These are phyloP conservation scores for Thermophis baileyi DNA, from an alignment of 2,113 vertebrate genomes.

Conservation along the genomic window DNA sequence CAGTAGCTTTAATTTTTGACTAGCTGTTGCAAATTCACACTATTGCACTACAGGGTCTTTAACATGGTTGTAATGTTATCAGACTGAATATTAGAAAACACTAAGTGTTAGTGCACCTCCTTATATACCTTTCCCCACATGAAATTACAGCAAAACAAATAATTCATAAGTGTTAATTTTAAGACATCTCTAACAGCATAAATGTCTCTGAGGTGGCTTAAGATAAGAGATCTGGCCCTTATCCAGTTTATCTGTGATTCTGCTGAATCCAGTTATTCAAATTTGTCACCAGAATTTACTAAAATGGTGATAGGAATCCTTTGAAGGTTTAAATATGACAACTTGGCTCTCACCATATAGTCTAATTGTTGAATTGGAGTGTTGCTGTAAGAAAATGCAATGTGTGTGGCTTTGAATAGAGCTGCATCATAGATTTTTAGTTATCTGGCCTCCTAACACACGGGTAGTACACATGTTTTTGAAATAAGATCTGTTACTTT, in stretches of 20 bases:
- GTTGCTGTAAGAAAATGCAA: not conserved
- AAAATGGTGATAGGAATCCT: not conserved
- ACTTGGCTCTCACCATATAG: not conserved
- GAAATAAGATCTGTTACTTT: not conserved
- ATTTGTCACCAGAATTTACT: not conserved
- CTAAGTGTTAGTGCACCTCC: not conserved
- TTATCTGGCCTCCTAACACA: not conserved
- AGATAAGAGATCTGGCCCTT: not conserved
- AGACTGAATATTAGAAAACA: not conserved
- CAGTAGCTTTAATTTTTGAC: constrained; percentile 28
- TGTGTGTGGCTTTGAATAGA: not conserved
- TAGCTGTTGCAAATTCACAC: not conserved
- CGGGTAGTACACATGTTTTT: not conserved
- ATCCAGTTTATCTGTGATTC: not conserved
- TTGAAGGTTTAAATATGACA: not conserved
- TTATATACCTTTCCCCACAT: not conserved
- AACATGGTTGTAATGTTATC: not conserved
- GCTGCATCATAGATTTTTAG: not conserved
- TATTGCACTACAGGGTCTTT: not conserved
- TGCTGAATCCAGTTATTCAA: not conserved
- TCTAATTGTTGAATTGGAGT: not conserved
- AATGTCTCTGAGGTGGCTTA: not conserved
- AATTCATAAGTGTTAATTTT: not conserved
- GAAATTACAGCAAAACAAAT: not conserved
- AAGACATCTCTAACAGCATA: not conserved